Evolutionary conservation across 92 coral and sea anemone genomes (phyloP), one percentile per base, ranked within the genome.

Genomic region (Epizoanthus stellaris): DNA sequence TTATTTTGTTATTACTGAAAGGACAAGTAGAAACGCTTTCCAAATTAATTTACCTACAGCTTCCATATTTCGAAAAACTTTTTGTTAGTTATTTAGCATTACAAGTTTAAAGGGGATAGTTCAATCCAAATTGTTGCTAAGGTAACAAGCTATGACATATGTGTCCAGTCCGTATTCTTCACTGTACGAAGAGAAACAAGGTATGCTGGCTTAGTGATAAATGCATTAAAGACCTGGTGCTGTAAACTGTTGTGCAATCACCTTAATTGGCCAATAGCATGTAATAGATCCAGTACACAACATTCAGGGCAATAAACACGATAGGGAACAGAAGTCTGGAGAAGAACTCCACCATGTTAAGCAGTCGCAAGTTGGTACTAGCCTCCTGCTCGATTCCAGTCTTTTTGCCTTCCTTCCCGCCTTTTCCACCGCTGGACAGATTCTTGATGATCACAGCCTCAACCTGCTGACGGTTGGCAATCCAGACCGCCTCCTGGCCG

Each of bases 401-500:
- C 70, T 59, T 38, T 73, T 63, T 80, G 69, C 20, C 13, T 54
- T 58, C 76, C 53, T 82, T 77, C 30, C 68, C 6, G 68, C 81
- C 85, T 67, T 60, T 90, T 58, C 73, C 52, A 15, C 81, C 79
- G 61, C 87, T 72, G 85, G 90, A 82, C 77, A 66, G 87, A 90
- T 72, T 88, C 82, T 88, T 94, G 81, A 86, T 90, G 59, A 86
- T 67, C 79, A 92, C 93, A 20, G 95, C 93, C 89, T 94, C 95
- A 39, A 94, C 95, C 45, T 94, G 98, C 19, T 92, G 88, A 75
- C 93, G 93, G 42, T 91, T 90, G 54, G 98, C 93, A 72, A 94
- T 90, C 98, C 98, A 94, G 85, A 94, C 94, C 38, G 95, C 98
- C 75, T 94, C 98, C 47, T 91, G 95, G 7, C 93, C 95, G 13